Conservation (phyloP, 2,113 vertebrate species). For the Epinephelus cyanopodus region DNA sequence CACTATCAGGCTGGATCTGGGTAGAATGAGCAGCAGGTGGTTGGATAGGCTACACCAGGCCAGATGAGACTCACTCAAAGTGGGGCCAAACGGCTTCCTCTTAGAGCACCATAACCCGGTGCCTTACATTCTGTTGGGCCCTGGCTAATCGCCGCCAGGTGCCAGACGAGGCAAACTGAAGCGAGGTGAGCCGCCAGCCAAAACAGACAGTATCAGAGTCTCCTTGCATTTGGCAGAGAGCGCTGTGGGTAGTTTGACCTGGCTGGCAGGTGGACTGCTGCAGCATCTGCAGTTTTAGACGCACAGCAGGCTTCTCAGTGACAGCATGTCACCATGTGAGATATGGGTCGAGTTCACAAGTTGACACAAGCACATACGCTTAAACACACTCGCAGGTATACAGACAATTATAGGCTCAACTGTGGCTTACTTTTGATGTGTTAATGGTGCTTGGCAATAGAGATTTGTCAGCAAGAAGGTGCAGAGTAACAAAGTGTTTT, state of each 20-base stretch:
- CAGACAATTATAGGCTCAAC: slow-evolving; percentile 48
- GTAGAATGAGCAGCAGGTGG: slow-evolving; percentile 53
- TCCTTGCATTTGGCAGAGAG: slow-evolving; percentile 57
- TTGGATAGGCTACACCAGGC: slow-evolving; percentile 18
- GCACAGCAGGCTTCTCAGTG: slow-evolving; percentile 50
- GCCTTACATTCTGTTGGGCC: slow-evolving; percentile 52
- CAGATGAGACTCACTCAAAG: slow-evolving; percentile 35
- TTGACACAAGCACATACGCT: slow-evolving; percentile 45
- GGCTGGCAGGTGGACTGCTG: slow-evolving; percentile 62
- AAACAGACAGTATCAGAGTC: slow-evolving; percentile 64
- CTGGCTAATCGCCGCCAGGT: slow-evolving; percentile 59
- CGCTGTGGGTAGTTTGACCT: slow-evolving; percentile 64
- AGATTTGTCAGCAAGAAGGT: not conserved
- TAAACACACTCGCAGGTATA: slow-evolving; percentile 6
- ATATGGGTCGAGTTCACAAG: slow-evolving; percentile 65
- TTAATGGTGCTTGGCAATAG: slow-evolving; percentile 32
- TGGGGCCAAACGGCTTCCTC: slow-evolving; percentile 25
- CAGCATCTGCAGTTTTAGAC: slow-evolving; percentile 68
- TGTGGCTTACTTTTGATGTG: slow-evolving; percentile 25
- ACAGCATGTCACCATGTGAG: slow-evolving; percentile 55
- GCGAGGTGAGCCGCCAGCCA: slow-evolving; percentile 45
- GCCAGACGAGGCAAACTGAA: slow-evolving; percentile 48
- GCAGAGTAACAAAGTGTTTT: not conserved
- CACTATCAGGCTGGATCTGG: slow-evolving; percentile 10
- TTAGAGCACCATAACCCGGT: slow-evolving; percentile 45